phyloP scores from a whole-genome alignment of 2,113 vertebrate species.

The Pachycephala philippinensis region DNA sequence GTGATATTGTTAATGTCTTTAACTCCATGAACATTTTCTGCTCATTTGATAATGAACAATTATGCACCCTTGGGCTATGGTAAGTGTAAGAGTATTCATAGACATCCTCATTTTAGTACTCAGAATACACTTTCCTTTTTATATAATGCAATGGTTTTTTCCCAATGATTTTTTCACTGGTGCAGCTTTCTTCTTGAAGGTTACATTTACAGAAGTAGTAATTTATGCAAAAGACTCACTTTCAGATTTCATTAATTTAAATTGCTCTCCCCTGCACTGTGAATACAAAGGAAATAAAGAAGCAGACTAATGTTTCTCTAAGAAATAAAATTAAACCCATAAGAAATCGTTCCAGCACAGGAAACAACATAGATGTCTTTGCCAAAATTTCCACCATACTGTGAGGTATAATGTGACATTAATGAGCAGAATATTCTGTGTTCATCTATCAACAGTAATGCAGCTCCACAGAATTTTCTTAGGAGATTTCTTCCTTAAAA shows the following conservation, averaged over 20 bases:
- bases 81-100: not conserved
- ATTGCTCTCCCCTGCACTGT: not conserved
- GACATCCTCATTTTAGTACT: not conserved
- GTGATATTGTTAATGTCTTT: not conserved
- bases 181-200: not conserved
- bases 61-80: not conserved
- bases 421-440: not conserved
- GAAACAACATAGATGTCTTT: not conserved
- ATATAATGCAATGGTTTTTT: not conserved
- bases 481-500: not conserved
- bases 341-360: not conserved
- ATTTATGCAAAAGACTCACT: not conserved
- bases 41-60: not conserved
- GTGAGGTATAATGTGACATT: not conserved
- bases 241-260: conserved; percentile 12
- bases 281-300: not conserved
- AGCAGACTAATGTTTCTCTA: conserved; percentile 1
- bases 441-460: conserved; percentile 9
- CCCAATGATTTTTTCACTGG: not conserved
- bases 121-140: not conserved
- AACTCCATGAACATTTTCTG: not conserved
- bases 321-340: not conserved
- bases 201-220: not conserved
- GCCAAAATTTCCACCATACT: not conserved
- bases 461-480: not conserved